phyloP scores from a whole-genome alignment of 2,888 invertebrate genomes.

The Meganola albula region DNA sequence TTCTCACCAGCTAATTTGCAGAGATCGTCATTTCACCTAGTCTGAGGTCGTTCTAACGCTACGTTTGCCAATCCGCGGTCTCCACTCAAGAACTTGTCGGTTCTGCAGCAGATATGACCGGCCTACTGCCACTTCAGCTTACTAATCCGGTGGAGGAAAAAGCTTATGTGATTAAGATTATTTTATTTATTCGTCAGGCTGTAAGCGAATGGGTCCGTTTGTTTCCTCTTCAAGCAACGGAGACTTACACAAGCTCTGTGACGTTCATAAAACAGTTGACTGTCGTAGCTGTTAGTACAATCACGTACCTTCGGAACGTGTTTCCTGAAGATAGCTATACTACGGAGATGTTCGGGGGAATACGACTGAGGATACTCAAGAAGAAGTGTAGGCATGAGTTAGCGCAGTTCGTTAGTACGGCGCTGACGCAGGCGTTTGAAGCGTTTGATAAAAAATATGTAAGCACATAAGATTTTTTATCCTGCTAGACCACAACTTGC shows the following conservation, averaged over 20 bases:
- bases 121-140: too few relatives aligned
- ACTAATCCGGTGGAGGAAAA: too few relatives aligned
- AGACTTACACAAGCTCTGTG: slow-evolving; percentile 56
- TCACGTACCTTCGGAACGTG: slow-evolving; percentile 50
- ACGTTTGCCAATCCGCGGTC: too few relatives aligned
- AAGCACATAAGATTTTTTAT: slow-evolving; percentile 26
- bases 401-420: slow-evolving; percentile 53
- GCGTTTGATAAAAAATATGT: slow-evolving; percentile 68
- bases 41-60: too few relatives aligned
- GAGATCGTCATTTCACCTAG: too few relatives aligned
- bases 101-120: too few relatives aligned
- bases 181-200: slow-evolving; percentile 32
- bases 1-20: too few relatives aligned
- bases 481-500: too few relatives aligned
- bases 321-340: slow-evolving; percentile 51
- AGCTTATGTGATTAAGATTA: too few relatives aligned
- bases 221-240: slow-evolving; percentile 50
- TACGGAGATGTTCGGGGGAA: slow-evolving; percentile 43
- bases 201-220: slow-evolving; percentile 50
- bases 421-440: slow-evolving; percentile 54
- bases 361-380: slow-evolving; percentile 48
- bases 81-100: too few relatives aligned
- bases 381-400: slow-evolving; percentile 49
- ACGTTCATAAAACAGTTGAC: slow-evolving; percentile 65
- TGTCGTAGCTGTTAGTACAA: slow-evolving; percentile 50